Conservation (phyloP, 1,140 invertebrate genomes). For the Drosophila tani region DNA sequence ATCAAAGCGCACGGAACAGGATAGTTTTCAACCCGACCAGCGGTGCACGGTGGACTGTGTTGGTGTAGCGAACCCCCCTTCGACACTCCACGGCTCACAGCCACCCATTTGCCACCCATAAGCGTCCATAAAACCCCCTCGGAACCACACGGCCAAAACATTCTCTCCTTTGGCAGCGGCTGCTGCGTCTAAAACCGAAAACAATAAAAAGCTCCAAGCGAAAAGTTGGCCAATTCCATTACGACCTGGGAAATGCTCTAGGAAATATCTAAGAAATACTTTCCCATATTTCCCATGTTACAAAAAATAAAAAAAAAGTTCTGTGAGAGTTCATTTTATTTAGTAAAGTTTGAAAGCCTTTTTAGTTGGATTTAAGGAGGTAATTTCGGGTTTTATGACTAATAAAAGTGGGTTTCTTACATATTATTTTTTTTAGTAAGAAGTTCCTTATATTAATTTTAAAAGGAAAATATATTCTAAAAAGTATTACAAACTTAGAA, state of each 20-base stretch:
- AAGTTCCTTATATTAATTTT: background rate
- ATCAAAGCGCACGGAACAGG: slow-evolving; percentile 77
- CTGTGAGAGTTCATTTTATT: background rate
- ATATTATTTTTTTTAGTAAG: background rate
- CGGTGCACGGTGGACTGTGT: slow-evolving; percentile 42
- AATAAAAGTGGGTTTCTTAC: background rate
- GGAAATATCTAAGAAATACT: background rate
- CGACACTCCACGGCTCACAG: too few species aligned
- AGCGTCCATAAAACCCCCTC: slow-evolving; percentile 6
- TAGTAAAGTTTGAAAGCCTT: too few species aligned
- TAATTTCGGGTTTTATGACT: background rate
- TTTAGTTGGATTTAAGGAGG: background rate
- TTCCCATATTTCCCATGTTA: too few species aligned
- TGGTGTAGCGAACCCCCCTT: slow-evolving; percentile 19
- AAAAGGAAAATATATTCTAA: background rate
- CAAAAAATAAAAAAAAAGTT: background rate
- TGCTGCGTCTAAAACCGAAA: slow-evolving; percentile 82
- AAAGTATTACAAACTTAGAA: background rate
- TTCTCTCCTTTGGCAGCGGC: slow-evolving; percentile 60
- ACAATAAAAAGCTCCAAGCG: slow-evolving; percentile 76
- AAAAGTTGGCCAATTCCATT: background rate
- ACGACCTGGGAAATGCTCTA: slow-evolving; percentile 34
- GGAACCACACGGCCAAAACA: slow-evolving; percentile 39
- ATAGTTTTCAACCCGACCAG: slow-evolving; percentile 81
- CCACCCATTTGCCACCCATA: slow-evolving; percentile 21